These are phyloP conservation scores for Venusia cambrica DNA, from an alignment of 2,888 invertebrate genomes.

Conservation along the genomic window DNA sequence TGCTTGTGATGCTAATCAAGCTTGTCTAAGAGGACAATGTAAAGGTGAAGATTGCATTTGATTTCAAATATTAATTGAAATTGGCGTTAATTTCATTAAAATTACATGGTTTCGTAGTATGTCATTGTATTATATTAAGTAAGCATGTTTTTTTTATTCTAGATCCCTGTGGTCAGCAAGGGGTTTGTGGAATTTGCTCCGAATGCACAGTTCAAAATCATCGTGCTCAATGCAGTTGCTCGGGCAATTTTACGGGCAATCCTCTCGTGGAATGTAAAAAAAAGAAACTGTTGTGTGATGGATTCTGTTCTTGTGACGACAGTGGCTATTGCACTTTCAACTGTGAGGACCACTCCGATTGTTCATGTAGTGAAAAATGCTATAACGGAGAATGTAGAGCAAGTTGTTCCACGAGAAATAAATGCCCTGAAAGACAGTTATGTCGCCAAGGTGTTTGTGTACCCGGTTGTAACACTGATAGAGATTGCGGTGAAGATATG, in stretches of 20 bases:
- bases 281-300: slow-evolving; percentile 87
- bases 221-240: slow-evolving; percentile 92
- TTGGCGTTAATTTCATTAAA: background rate
- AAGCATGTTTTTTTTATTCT: slow-evolving; percentile 12
- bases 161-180: slow-evolving; percentile 89
- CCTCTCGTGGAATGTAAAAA: slow-evolving; percentile 89
- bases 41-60: slow-evolving; percentile 74
- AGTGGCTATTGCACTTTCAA: slow-evolving; percentile 88
- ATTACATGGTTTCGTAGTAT: background rate
- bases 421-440: slow-evolving; percentile 89
- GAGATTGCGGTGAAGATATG: slow-evolving; percentile 89
- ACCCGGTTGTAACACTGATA: slow-evolving; percentile 89
- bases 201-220: slow-evolving; percentile 91
- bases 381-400: slow-evolving; percentile 86
- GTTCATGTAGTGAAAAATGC: slow-evolving; percentile 92
- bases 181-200: slow-evolving; percentile 91
- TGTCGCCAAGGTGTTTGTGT: slow-evolving; percentile 87
- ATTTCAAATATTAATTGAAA: slow-evolving; percentile 1
- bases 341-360: slow-evolving; percentile 85
- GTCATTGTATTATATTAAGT: background rate
- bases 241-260: slow-evolving; percentile 89
- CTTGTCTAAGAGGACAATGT: slow-evolving; percentile 91
- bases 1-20: slow-evolving; percentile 86
- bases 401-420: slow-evolving; percentile 84
- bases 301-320: slow-evolving; percentile 89